Conservation (phyloP, 2,113 vertebrate genomes). For the Grus americana region DNA sequence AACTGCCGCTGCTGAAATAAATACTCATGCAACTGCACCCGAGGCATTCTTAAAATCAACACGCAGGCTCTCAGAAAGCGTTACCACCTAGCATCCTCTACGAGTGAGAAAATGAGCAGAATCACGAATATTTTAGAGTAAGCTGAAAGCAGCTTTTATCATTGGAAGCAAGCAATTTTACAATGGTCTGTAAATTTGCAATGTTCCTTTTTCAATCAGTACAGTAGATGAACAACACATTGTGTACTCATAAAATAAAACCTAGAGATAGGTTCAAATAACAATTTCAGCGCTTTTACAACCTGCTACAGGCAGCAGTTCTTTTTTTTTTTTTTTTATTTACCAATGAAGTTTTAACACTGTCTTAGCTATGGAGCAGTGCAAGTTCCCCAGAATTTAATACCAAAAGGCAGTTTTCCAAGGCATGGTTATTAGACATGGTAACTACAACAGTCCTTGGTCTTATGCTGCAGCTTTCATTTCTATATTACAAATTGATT, state of each 20-base stretch:
- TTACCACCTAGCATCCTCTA: neutral
- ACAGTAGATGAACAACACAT: conserved; percentile 35
- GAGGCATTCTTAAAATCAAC: conserved; percentile 24
- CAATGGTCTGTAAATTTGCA: conserved; percentile 37
- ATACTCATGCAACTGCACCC: neutral
- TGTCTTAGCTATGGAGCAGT: neutral
- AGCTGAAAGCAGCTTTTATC: conserved; percentile 26
- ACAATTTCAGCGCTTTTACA: conserved; percentile 26
- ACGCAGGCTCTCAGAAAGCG: neutral
- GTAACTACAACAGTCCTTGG: neutral
- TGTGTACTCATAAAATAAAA: conserved; percentile 49
- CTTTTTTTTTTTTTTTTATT: fast-evolving
- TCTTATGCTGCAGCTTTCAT: neutral
- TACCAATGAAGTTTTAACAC: neutral
- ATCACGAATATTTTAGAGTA: conserved; percentile 1
- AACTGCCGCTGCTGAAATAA: conserved; percentile 19
- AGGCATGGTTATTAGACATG: neutral
- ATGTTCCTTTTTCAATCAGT: conserved; percentile 47
- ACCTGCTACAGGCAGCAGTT: neutral
- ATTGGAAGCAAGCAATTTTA: conserved; percentile 49
- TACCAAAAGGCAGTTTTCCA: neutral
- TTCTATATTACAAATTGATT: neutral
- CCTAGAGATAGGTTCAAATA: neutral
- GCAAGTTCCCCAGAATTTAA: neutral
- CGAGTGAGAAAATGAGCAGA: neutral